phyloP scores from a whole-genome alignment of 2,113 vertebrate genomes.

The Morone saxatilis region DNA sequence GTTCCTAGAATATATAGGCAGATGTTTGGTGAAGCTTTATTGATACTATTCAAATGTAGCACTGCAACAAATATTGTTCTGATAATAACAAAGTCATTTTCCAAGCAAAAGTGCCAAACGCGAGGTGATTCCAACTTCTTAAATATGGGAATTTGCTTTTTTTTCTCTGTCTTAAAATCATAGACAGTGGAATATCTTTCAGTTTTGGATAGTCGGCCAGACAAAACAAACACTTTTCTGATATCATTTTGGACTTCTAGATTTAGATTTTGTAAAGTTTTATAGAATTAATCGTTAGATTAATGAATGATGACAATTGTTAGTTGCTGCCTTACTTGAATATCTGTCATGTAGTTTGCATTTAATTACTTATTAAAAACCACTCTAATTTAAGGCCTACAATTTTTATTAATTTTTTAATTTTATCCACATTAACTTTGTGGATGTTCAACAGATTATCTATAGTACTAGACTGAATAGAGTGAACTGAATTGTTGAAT shows the following conservation, averaged over 20 bases:
- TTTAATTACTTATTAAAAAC: neutral
- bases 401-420: too few species aligned
- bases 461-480: too few species aligned
- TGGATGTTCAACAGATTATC: too few species aligned
- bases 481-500: too few species aligned
- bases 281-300: neutral
- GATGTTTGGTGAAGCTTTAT: neutral
- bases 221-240: neutral
- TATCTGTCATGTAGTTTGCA: neutral
- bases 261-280: neutral
- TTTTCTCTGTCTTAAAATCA: neutral
- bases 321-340: neutral
- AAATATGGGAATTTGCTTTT: neutral
- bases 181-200: neutral
- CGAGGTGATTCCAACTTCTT: neutral
- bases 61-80: too few species aligned
- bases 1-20: neutral
- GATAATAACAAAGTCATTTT: neutral
- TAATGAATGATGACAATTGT: neutral
- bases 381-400: too few species aligned
- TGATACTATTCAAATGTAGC: neutral
- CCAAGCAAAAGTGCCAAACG: neutral
- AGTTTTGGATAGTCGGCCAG: neutral
- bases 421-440: too few species aligned
- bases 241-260: neutral